A percentile compares a stretch with the other conserved stretches of the same genome.
Conservation (phyloP, 2,113 vertebrate genomes). For the Dromas ardeola region DNA sequence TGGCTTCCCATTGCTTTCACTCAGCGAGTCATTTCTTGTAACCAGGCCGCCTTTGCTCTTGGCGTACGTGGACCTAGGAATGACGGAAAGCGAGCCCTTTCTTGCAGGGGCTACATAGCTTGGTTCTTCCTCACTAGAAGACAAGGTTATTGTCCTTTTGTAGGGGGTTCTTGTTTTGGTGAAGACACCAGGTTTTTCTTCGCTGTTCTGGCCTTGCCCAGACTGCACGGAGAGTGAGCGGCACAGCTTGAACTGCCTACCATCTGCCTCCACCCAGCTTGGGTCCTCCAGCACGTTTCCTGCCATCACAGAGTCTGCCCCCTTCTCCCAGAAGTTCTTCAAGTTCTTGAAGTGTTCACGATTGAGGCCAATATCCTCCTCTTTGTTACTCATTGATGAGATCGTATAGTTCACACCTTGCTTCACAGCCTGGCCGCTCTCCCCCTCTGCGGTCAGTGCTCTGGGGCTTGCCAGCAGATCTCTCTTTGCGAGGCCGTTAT, state of each 20-base stretch:
- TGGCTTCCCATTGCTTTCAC: conserved; percentile 13
- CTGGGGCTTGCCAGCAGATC: not conserved
- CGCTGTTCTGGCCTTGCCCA: not conserved
- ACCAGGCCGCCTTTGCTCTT: conserved; percentile 24
- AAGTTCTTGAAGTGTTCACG: conserved; percentile 63
- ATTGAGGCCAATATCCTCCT: conserved; percentile 44
- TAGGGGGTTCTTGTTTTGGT: conserved; percentile 19
- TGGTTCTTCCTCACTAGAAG: conserved; percentile 69
- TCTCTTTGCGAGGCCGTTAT: not conserved
- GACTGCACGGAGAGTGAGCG: not conserved
- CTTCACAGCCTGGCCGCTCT: not conserved
- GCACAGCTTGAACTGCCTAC: not conserved
- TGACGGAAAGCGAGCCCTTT: not conserved
- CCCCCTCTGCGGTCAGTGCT: not conserved
- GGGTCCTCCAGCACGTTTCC: not conserved
- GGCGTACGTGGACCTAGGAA: not conserved
- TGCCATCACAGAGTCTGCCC: not conserved
- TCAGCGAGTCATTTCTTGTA: not conserved
- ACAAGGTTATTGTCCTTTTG: conserved; percentile 53
- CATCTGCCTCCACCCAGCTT: accelerated
- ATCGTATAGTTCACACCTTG: conserved; percentile 23
- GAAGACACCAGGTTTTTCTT: not conserved
- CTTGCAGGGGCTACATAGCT: not conserved
- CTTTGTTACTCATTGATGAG: conserved; percentile 43
- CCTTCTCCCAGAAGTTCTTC: conserved; percentile 75